Conservation (phyloP, 2,797 vertebrate genomes). For the Nannoperca obscura region DNA sequence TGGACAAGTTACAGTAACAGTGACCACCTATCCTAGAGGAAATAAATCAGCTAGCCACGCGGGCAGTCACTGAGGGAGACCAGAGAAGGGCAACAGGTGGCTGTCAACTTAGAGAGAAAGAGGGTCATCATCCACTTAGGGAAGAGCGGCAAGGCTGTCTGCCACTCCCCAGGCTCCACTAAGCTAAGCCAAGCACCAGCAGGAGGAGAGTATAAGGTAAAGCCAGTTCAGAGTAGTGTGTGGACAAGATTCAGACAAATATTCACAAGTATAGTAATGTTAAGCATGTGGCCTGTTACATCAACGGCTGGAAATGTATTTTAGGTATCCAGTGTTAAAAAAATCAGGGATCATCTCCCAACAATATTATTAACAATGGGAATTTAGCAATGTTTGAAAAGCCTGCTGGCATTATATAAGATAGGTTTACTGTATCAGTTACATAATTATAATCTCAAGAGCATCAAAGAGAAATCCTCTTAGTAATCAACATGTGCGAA, state of each 20-base stretch:
- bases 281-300: slow-evolving; percentile 17
- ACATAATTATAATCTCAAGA: slow-evolving; percentile 38
- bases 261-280: slow-evolving; percentile 31
- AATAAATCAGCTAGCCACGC: slow-evolving; percentile 68
- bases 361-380: slow-evolving; percentile 10
- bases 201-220: slow-evolving; percentile 56
- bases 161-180: slow-evolving; percentile 56
- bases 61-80: slow-evolving; percentile 52
- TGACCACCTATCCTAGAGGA: slow-evolving; percentile 62
- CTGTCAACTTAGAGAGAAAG: slow-evolving; percentile 72
- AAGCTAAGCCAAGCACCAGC: slow-evolving; percentile 68
- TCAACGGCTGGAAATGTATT: slow-evolving; percentile 23
- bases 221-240: slow-evolving; percentile 39
- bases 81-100: slow-evolving; percentile 80
- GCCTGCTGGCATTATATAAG: neutral
- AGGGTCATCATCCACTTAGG: slow-evolving; percentile 74
- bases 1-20: slow-evolving; percentile 72
- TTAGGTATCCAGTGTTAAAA: neutral
- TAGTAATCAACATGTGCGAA: slow-evolving; percentile 47
- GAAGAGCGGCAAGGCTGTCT: slow-evolving; percentile 56
- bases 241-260: slow-evolving; percentile 30
- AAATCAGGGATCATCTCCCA: slow-evolving; percentile 21
- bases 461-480: slow-evolving; percentile 32
- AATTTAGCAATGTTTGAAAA: slow-evolving; percentile 16
- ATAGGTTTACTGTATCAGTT: slow-evolving; percentile 38